Base-by-base conservation (phyloP, 2,113 vertebrate genomes). In the Thalassarche chlororhynchos region DNA sequence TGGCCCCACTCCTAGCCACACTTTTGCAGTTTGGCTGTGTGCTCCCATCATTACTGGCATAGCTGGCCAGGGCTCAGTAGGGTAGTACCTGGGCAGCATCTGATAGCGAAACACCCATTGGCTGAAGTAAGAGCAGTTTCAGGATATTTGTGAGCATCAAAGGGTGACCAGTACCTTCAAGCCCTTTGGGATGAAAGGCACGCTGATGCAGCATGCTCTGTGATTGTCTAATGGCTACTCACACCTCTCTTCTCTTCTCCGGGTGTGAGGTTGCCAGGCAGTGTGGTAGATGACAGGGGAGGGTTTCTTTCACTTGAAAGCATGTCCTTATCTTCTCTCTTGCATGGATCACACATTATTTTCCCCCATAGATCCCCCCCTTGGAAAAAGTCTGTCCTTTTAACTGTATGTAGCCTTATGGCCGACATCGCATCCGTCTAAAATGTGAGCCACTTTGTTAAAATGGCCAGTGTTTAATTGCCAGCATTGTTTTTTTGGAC, bases 101-200 rank as follows among this genome's bases (percentile, higher is more conserved):
- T 40, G 36, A 16, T 13, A 47, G 61, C 1, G 13, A n/a, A 87
- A 61, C 0, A 2, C 8, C 17, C 1, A 0, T 4, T 14, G 57
- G 9, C 26, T 81, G 52, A 58, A 47, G 38, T 46, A 23, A 34
- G 10, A 61, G 57, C 1, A 0, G 13, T 46, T 75, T 70, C 23
- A 42, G 29, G 51, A 14, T 44, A 42, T 54, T n/a, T 1, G 8
- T 20, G 38, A 75, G 19, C 62, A 54, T 64, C 44, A 20, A 28
- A 60, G 40, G 38, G 58, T 32, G 17, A 8, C 31, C 4, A 29
- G 0, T 46, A 61, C 26, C 28, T 46, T 68, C 49, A 28, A 49
- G 16, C 6, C n/a, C 52, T 57, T 34, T 26, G 57, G 49, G 58
- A 47, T 28, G 44, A 46, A 51, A 60, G 40, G 34, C 3, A 0